Percentiles rank a stretch among this genome's conserved stretches.
phyloP scores from a whole-genome alignment of 2,113 vertebrate genomes.

The Mungos mungo region DNA sequence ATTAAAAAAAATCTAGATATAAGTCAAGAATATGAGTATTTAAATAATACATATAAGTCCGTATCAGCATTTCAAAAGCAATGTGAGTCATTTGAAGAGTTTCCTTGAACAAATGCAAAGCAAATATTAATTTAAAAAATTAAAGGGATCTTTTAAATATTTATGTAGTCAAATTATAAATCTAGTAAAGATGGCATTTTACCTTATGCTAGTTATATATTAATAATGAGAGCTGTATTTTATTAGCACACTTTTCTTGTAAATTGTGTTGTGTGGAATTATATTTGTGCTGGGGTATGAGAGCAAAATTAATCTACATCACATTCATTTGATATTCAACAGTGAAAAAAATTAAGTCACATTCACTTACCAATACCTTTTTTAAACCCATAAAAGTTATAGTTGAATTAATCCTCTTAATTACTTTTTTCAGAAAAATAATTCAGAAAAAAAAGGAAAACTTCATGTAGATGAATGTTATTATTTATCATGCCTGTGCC shows the following conservation, averaged over 20 bases:
- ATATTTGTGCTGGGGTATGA: constrained; percentile 27
- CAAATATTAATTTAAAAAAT: constrained; percentile 81
- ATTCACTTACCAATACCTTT: constrained; percentile 23
- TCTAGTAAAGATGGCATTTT: constrained; percentile 76
- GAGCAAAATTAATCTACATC: constrained; percentile 40
- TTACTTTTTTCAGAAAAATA: constrained; percentile 42
- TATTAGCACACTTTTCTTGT: constrained; percentile 66
- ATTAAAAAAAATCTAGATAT: constrained; percentile 21
- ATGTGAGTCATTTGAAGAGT: constrained; percentile 61
- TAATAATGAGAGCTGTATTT: constrained; percentile 74
- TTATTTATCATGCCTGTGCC: background rate
- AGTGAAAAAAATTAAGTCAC: background rate
- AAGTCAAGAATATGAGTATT: constrained; percentile 60
- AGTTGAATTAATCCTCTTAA: constrained; percentile 9
- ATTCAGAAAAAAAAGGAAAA: background rate
- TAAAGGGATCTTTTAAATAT: constrained; percentile 79
- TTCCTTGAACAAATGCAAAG: constrained; percentile 72
- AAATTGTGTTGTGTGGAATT: constrained; percentile 54
- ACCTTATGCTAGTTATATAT: constrained; percentile 76
- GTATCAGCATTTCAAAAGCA: constrained; percentile 65
- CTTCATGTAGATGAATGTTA: background rate
- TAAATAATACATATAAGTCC: constrained; percentile 74
- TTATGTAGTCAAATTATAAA: constrained; percentile 75
- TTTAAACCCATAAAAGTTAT: background rate
- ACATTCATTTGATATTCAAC: constrained; percentile 48